Evolutionary conservation across 2,113 vertebrate species (phyloP).

Genomic region (Cyprinodon variegatus): DNA sequence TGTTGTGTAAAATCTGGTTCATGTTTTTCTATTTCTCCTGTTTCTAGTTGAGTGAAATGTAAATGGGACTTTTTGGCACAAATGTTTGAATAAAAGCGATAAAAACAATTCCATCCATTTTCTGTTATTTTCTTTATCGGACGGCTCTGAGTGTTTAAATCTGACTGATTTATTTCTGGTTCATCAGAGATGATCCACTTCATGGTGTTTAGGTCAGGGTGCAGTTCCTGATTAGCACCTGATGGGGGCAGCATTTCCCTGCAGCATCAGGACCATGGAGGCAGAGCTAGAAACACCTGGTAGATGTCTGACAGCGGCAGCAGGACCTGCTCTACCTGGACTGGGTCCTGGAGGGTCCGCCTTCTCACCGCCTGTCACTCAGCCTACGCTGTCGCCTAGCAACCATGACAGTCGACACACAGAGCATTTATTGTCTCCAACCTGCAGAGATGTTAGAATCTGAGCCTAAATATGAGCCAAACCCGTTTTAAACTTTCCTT

Average conservation of each 20-base stretch:
- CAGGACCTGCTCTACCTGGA: too few species aligned
- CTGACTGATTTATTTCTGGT: too few species aligned
- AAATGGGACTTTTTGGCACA: slow-evolving; percentile 70
- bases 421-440: too few species aligned
- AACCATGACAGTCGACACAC: too few species aligned
- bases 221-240: neutral
- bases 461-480: too few species aligned
- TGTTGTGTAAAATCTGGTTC: slow-evolving; percentile 55
- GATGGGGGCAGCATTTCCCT: neutral
- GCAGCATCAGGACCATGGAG: neutral
- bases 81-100: slow-evolving; percentile 74
- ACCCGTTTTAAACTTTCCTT: too few species aligned
- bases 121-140: neutral
- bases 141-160: neutral
- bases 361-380: too few species aligned
- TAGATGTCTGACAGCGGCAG: too few species aligned
- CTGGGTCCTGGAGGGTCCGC: too few species aligned
- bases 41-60: slow-evolving; percentile 68
- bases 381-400: too few species aligned
- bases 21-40: slow-evolving; percentile 67
- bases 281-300: too few species aligned
- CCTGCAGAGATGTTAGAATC: too few species aligned
- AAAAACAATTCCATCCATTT: slow-evolving; percentile 2
- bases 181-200: neutral
- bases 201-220: neutral